Conservation (phyloP, 2,888 invertebrate genomes). For the Diarsia mendica region DNA sequence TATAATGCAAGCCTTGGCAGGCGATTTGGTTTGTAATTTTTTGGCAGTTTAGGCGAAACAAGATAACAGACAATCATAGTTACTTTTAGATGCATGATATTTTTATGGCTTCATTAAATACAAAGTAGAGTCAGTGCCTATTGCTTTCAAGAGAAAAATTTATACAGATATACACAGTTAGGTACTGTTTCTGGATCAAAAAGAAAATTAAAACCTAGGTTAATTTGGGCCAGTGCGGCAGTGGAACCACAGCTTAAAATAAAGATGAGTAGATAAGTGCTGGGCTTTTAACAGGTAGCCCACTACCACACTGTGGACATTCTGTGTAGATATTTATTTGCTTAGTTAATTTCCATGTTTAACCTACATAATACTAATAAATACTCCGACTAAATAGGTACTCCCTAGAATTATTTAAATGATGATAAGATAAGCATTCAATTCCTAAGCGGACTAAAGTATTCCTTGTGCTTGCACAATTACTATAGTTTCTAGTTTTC, state of each 20-base stretch:
- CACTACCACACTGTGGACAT: constrained; percentile 30
- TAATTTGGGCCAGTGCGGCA: not conserved
- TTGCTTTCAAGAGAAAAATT: not conserved
- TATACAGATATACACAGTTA: not conserved
- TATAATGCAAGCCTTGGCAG: too few relatives aligned
- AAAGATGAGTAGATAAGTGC: constrained; percentile 60
- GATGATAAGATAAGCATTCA: not conserved
- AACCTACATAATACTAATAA: constrained; percentile 14
- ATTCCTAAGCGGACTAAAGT: not conserved
- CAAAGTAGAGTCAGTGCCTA: not conserved
- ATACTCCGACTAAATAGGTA: not conserved
- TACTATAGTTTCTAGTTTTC: not conserved
- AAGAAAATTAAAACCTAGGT: fast-evolving
- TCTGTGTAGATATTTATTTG: constrained; percentile 17
- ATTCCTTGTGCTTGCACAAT: not conserved
- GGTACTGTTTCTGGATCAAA: not conserved
- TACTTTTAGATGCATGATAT: not conserved
- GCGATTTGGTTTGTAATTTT: too few relatives aligned
- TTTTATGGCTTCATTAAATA: not conserved
- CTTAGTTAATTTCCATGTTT: constrained; percentile 16
- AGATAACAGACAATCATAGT: not conserved
- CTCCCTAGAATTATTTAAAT: not conserved
- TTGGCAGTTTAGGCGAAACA: not conserved
- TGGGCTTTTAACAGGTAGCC: constrained; percentile 64
- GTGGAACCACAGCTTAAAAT: constrained; percentile 35